Evolutionary conservation across 2,888 invertebrate genomes (phyloP).

Genomic region (Zygaena filipendulae): DNA sequence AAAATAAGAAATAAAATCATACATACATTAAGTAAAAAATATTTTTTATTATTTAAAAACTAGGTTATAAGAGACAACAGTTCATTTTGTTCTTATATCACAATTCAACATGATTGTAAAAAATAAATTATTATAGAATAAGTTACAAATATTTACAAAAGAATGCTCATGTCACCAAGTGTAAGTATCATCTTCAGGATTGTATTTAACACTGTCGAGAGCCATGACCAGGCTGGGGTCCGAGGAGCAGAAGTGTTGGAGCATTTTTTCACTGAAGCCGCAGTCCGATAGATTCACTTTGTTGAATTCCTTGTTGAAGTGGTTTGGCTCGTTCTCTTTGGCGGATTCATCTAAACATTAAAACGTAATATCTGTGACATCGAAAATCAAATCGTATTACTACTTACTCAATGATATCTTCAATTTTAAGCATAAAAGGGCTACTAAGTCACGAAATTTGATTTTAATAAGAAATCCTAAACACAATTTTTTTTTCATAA

Average conservation of each 20-base stretch:
- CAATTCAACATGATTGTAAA: too few relatives aligned
- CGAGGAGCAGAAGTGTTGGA: conserved; percentile 74
- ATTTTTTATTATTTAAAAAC: conserved; percentile 16
- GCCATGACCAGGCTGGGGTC: conserved; percentile 61
- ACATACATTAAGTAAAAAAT: conserved; percentile 45
- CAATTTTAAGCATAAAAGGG: conserved; percentile 4
- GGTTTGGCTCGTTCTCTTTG: conserved; percentile 57
- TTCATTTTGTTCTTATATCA: neutral
- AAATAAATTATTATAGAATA: too few relatives aligned
- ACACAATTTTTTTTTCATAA: too few relatives aligned
- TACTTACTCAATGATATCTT: conserved; percentile 2
- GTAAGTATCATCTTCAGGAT: conserved; percentile 67
- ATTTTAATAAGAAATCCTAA: too few relatives aligned
- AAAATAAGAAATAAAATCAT: conserved; percentile 62
- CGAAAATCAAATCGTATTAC: conserved; percentile 19
- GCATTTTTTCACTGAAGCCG: conserved; percentile 73
- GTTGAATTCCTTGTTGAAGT: conserved; percentile 75
- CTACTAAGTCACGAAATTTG: too few relatives aligned
- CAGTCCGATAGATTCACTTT: conserved; percentile 90
- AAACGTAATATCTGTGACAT: too few relatives aligned
- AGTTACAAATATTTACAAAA: conserved; percentile 13
- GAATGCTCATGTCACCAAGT: conserved; percentile 38
- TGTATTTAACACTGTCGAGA: conserved; percentile 75
- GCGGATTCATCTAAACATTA: conserved; percentile 57
- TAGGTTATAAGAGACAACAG: neutral